These are phyloP conservation scores for Nasonia oneida DNA, from an alignment of 2,888 invertebrate species.

Conservation along the genomic window DNA sequence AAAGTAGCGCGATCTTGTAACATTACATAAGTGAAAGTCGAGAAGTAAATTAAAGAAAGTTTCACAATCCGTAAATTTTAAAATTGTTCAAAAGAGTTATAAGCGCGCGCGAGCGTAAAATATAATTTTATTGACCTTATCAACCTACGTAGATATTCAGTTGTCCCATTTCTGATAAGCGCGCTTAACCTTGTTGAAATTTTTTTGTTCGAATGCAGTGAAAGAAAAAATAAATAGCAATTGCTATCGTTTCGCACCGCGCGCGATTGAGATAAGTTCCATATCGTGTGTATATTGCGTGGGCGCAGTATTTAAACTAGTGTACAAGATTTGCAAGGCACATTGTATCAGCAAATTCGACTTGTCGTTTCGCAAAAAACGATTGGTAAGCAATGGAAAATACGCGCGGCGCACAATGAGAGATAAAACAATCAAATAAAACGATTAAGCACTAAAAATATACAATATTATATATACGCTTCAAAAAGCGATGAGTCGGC, in stretches of 20 bases:
- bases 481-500: background rate
- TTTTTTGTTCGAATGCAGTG: background rate
- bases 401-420: background rate
- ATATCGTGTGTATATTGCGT: background rate
- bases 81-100: background rate
- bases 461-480: background rate
- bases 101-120: background rate
- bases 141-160: constrained; percentile 25
- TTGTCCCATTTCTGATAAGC: constrained; percentile 30
- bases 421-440: constrained; percentile 9
- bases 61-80: background rate
- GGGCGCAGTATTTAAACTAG: constrained; percentile 16
- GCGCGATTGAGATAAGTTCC: constrained; percentile 5
- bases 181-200: constrained; percentile 20
- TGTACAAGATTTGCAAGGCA: constrained; percentile 29
- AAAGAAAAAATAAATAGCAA: constrained; percentile 27
- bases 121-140: background rate
- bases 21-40: background rate
- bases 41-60: background rate
- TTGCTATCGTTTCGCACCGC: constrained; percentile 22
- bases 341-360: background rate
- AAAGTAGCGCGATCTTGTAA: background rate
- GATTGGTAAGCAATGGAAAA: background rate
- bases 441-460: background rate
- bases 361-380: background rate